Evolutionary conservation across 2,888 invertebrate genomes (phyloP).

Genomic region (Hirtodrosophila cameraria): DNA sequence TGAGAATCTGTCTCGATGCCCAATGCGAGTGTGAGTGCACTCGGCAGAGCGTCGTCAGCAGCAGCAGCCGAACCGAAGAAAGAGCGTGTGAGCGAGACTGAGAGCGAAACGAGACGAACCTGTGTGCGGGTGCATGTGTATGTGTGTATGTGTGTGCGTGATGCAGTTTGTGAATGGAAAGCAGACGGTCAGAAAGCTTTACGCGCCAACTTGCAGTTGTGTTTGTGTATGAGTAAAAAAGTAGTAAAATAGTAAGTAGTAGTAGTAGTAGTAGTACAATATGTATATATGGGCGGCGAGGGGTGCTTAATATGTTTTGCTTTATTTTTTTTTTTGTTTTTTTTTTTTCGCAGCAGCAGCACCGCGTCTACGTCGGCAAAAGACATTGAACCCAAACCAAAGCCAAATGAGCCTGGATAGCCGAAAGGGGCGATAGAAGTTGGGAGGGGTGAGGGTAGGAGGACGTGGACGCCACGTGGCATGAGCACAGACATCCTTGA

Average conservation of each 20-base stretch:
- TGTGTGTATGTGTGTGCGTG: slow-evolving; percentile 3
- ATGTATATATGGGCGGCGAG: slow-evolving; percentile 2
- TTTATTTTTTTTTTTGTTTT: neutral
- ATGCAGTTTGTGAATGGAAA: slow-evolving; percentile 53
- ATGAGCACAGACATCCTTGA: slow-evolving; percentile 63
- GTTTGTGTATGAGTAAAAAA: slow-evolving; percentile 10
- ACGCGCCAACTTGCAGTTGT: slow-evolving; percentile 48
- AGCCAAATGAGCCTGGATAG: neutral
- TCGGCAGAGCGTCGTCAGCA: slow-evolving; percentile 29
- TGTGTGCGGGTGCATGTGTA: neutral
- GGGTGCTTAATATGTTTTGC: slow-evolving; percentile 3
- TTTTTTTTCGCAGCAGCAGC: neutral
- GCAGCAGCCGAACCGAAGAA: neutral
- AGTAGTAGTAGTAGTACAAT: slow-evolving; percentile 7
- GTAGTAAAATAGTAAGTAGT: slow-evolving; percentile 7
- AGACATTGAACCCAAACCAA: slow-evolving; percentile 46
- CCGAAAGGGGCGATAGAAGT: neutral
- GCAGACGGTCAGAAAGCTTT: slow-evolving; percentile 25
- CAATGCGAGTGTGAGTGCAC: slow-evolving; percentile 43
- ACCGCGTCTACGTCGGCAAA: slow-evolving; percentile 3
- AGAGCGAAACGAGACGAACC: too few species aligned
- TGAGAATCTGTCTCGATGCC: neutral
- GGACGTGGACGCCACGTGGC: slow-evolving; percentile 39
- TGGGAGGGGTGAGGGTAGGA: neutral
- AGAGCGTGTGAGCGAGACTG: neutral